Evolutionary conservation across 2,797 vertebrate genomes (phyloP).

Genomic region (Ciconia nigra): DNA sequence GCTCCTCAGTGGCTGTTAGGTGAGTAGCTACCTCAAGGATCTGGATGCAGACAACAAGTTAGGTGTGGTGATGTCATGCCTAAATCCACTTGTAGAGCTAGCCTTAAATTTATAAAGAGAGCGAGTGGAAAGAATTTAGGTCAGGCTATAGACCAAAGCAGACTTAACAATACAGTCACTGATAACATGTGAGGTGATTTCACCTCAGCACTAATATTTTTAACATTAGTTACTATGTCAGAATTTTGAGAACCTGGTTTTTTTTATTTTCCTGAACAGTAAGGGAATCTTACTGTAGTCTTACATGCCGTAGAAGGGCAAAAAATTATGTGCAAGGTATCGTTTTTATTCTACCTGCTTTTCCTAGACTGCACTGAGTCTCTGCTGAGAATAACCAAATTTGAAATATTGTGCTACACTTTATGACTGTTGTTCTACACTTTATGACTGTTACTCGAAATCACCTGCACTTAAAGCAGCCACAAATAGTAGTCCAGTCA

Average conservation of each 20-base stretch:
- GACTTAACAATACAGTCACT: background rate
- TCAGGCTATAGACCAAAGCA: background rate
- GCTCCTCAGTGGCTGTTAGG: background rate
- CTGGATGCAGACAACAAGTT: background rate
- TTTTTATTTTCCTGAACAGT: background rate
- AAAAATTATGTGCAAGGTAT: background rate
- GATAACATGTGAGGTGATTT: background rate
- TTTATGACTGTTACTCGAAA: constrained; percentile 38
- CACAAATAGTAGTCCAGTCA: background rate
- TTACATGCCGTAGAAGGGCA: background rate
- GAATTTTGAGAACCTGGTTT: background rate
- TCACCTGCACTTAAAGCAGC: constrained; percentile 5
- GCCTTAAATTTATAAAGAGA: background rate
- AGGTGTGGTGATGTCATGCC: background rate
- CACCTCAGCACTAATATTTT: background rate
- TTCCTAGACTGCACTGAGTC: background rate
- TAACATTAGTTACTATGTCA: background rate
- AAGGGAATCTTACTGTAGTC: background rate
- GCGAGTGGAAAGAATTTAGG: background rate
- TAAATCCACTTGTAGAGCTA: background rate
- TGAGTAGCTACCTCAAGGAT: background rate
- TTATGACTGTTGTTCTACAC: constrained; percentile 16
- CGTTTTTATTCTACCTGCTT: background rate
- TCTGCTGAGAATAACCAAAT: background rate
- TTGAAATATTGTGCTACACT: background rate